Evolutionary conservation across 1,140 invertebrate species (phyloP), one percentile per base, ranked within the genome.

Genomic region (Euschistus heros): DNA sequence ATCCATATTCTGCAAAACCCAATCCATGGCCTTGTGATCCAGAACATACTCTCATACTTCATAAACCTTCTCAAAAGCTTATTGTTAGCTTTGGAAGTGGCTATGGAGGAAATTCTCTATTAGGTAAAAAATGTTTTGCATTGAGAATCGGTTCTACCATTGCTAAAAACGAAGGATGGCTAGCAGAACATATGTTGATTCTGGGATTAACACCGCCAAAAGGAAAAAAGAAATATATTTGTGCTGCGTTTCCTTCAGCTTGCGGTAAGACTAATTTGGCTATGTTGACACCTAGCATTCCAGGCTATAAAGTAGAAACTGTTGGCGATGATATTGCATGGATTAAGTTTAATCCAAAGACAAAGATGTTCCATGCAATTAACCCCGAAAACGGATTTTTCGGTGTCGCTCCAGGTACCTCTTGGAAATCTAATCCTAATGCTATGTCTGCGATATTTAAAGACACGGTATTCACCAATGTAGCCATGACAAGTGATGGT

Each of bases 341-440:
- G 93, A 98, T 99, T 94, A 89, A 87, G 74, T 98, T 98, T 74
- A 94, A 98, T 71, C 55, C 65, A 4, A 80, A 85, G 24, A 80
- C 94, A 65, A 95, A 95, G 4, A 82, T 86, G 44, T 79, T 99
- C 22, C 81, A 95, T 66, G 97, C 95, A 2, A 99, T 99, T 69
- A 99, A 99, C 75, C 97, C 97, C 0, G 97, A 99, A 76, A 93
- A 94, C 73, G 97, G 97, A 22, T 99, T 99, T 82, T 99, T 99
- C 75, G 97, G 97, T 2, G 97, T 99, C 2, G 97, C 97, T 5
- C 97, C 97, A 22, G 79, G 90, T 6, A 99, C 97, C 8, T 96
- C 91, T 0, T 80, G 78, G 63, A 81, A 86, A 15, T 98, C 94
- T 0, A 99, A 99, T 76, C 96, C 96, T 0, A 96, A 94, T 74